Evolutionary conservation across 2,113 vertebrate genomes (phyloP).

Genomic region (Delphinapterus leucas): DNA sequence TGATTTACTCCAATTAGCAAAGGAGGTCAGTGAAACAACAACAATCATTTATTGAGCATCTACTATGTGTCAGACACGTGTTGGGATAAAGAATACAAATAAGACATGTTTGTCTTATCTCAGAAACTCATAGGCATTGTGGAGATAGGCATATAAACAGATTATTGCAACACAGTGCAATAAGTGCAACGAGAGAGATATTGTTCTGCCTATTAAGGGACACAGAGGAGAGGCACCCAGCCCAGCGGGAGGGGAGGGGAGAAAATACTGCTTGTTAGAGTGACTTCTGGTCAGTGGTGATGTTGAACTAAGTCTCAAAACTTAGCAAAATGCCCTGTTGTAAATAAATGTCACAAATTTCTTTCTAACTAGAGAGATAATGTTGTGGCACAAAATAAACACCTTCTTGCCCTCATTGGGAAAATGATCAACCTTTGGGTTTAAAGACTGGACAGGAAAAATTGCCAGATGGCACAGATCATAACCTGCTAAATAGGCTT

Average conservation of each 20-base stretch:
- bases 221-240: not conserved
- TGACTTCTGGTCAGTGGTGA: not conserved
- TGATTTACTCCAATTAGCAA: not conserved
- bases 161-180: not conserved
- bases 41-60: not conserved
- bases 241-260: rapidly evolving
- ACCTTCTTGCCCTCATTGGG: not conserved
- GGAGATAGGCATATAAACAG: not conserved
- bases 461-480: not conserved
- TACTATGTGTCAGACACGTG: not conserved
- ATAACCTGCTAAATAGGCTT: not conserved
- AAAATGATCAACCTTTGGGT: not conserved
- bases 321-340: not conserved
- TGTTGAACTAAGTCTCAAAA: not conserved
- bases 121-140: not conserved
- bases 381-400: not conserved
- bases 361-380: not conserved
- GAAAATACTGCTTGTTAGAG: not conserved
- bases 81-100: not conserved
- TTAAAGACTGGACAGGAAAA: not conserved
- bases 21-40: not conserved
- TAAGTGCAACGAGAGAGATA: not conserved
- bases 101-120: not conserved
- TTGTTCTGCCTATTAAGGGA: too few species aligned
- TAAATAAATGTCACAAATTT: not conserved